Evolutionary conservation across 2,113 vertebrate species (phyloP).

Genomic region (human (Homo sapiens)): GRCh38 chr7:49086001-49086500

Average conservation of each 20-base stretch:
- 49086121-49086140: background rate
- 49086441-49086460: background rate
- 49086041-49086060: too few relatives aligned
- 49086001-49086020: background rate
- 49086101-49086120: background rate
- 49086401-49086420: background rate
- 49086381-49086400: background rate
- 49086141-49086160: background rate
- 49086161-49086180: background rate
- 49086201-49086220: background rate
- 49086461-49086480: background rate
- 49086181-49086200: background rate
- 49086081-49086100: background rate
- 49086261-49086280: background rate
- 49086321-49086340: background rate
- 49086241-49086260: background rate
- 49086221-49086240: background rate
- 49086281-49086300: background rate
- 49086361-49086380: background rate
- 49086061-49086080: background rate
- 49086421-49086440: background rate
- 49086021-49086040: background rate
- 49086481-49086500: background rate
- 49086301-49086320: background rate
- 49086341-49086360: background rate